Evolutionary conservation across 1,140 invertebrate species (phyloP).

Genomic region (Mylabris phalerata): DNA sequence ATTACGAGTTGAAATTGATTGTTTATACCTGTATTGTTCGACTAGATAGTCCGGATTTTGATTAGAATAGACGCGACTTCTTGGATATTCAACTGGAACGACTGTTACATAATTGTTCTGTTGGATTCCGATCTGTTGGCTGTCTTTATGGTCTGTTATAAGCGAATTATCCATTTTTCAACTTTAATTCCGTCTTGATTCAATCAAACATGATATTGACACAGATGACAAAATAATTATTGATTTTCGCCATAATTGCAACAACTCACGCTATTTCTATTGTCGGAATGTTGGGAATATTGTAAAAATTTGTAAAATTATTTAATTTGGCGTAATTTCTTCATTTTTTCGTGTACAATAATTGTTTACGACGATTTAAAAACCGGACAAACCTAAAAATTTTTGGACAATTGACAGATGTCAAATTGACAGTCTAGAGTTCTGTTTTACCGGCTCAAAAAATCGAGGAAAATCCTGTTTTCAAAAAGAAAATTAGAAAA

Average conservation of each 20-base stretch:
- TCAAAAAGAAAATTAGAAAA: too few species aligned
- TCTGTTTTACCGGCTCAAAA: too few species aligned
- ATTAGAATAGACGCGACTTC: conserved; percentile 26
- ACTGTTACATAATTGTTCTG: conserved; percentile 33
- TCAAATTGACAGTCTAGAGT: too few species aligned
- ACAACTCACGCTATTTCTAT: too few species aligned
- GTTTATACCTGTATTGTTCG: conserved; percentile 31
- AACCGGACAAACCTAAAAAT: too few species aligned
- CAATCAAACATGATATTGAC: background rate
- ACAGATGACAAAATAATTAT: background rate
- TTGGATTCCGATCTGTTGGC: conserved; percentile 26
- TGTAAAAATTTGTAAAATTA: too few species aligned
- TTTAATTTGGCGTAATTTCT: background rate
- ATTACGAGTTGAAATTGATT: conserved; percentile 1
- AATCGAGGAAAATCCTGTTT: too few species aligned
- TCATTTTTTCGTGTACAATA: too few species aligned
- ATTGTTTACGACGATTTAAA: too few species aligned
- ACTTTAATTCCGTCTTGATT: background rate
- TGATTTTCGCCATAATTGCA: background rate
- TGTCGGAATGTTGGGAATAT: too few species aligned
- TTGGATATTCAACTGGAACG: conserved; percentile 31
- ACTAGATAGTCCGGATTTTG: conserved; percentile 30
- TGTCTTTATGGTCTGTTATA: conserved; percentile 20
- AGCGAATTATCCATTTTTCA: background rate
- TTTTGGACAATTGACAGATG: too few species aligned